Evolutionary conservation across 1,140 invertebrate genomes (phyloP), one percentile per base, ranked within the genome.

Genomic region (Pseudoatta argentina): DNA sequence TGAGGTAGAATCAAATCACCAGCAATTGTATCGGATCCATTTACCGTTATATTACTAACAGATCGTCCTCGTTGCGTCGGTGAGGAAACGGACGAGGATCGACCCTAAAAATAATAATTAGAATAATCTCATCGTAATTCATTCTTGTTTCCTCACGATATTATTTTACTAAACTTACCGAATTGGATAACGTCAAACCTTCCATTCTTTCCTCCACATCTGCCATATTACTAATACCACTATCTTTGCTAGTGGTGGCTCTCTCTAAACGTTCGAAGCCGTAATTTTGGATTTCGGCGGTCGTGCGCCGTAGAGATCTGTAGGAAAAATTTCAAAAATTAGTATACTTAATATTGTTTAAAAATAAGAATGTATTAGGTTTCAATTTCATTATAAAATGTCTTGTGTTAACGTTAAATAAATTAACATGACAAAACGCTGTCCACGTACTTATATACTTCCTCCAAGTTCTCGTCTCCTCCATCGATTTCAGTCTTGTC

Each of bases 211-310:
- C 96, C 87, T 96, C 96, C 0, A 96, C 95, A 81, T 96, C 96
- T 48, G 96, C 96, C 97, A 98, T 97, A 93, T 98, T 98, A 91
- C 97, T 98, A 87, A 98, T 99, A 55, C 98, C 98, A 64, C 97
- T 98, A 92, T 98, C 98, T 94, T 98, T 98, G 55, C 98, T 98
- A 12, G 97, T 97, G 67, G 97, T 98, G 79, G 98, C 97, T 92
- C 97, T 96, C 91, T 97, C 97, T 91, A 96, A 95, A 90, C 97
- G 95, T 93, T 97, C 97, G 89, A 97, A 97, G 92, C 97, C 97
- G 90, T 98, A 98, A 95, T 97, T 98, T 91, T 98, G 98, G 94
- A 99, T 99, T 95, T 99, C 98, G 24, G 98, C 98, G 3, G 98
- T 98, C 59, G 98, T 99, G 93, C 97, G 97, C 82, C 98, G 96